Evolutionary conservation across 2,113 vertebrate species (phyloP).

Genomic region (Engraulis encrasicolus): DNA sequence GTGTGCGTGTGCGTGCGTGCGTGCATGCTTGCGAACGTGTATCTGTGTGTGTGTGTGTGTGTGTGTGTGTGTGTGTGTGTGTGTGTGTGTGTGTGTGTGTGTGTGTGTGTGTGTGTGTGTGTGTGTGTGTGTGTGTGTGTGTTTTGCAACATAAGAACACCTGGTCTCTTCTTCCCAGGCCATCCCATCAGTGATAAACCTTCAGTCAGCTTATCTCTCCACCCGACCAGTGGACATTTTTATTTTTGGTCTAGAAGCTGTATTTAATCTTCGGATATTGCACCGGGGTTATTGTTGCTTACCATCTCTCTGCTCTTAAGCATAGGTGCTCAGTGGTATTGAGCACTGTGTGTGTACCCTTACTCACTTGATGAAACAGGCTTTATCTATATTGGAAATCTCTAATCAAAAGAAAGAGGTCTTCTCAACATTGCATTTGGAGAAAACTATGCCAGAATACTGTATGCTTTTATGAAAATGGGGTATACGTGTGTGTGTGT

Average conservation of each 20-base stretch:
- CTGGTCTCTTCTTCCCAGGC: no score
- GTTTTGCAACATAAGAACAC: constrained; percentile 32
- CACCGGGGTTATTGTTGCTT: constrained; percentile 77
- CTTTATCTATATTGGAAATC: constrained; percentile 22
- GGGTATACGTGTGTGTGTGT: constrained; percentile 40
- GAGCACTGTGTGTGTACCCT: no score
- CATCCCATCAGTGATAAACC: constrained; percentile 46
- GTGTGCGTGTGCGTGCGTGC: constrained; percentile 29
- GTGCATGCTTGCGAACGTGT: constrained; percentile 33
- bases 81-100: no score
- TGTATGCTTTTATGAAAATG: constrained; percentile 80
- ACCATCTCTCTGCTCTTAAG: constrained; percentile 70
- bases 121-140: neutral
- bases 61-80: neutral
- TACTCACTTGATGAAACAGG: constrained; percentile 26
- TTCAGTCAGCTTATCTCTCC: constrained; percentile 39
- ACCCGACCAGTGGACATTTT: no score
- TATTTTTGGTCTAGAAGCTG: constrained; percentile 62
- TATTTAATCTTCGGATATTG: constrained; percentile 79
- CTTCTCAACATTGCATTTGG: constrained; percentile 34
- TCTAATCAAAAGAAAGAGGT: constrained; percentile 63
- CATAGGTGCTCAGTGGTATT: constrained; percentile 59
- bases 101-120: no score
- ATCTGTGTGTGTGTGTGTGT: neutral
- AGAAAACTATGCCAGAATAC: constrained; percentile 59